Evolutionary conservation across 1,140 invertebrate genomes (phyloP), one percentile per base, ranked within the genome.

Genomic region (Lethocerus indicus): DNA sequence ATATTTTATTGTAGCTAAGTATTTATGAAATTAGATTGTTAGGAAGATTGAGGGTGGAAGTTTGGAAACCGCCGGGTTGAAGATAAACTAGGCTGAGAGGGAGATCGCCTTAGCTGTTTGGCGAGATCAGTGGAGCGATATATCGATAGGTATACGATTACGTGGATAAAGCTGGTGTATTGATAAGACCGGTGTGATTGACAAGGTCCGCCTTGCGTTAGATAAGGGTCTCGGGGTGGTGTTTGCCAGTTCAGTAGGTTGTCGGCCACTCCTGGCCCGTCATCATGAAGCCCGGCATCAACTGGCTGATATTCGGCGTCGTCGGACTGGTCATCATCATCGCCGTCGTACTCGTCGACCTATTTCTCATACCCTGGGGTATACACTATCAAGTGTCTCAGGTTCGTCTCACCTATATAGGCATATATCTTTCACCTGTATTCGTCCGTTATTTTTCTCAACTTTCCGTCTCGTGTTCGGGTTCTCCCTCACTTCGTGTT

Each of bases 11-110:
- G n/a, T n/a, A n/a, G n/a, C n/a, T n/a, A n/a, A n/a, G n/a, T n/a
- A n/a, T n/a, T n/a, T n/a, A n/a, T n/a, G 29, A 32, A 7, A n/a
- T 32, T 7, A 6, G 1, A 39, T 36, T 36, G 36, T 20, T 6
- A 39, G 36, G 5, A 6, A 39, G 5, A 4, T 27, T n/a, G 6
- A 9, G 18, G 23, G 58, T 83, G 24, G 4, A 6, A 24, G 23
- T 44, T 16, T 44, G 18, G 2, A n/a, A n/a, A n/a, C n/a, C n/a
- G n/a, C n/a, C n/a, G n/a, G n/a, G n/a, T n/a, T n/a, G n/a, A n/a
- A n/a, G n/a, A n/a, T n/a, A n/a, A n/a, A n/a, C n/a, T n/a, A n/a
- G n/a, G n/a, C n/a, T n/a, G n/a, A n/a, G n/a, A n/a, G n/a, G n/a
- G n/a, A n/a, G n/a, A n/a, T n/a, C n/a, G n/a, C n/a, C n/a, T n/a